phyloP scores from a whole-genome alignment of 2,888 invertebrate genomes.

The Hecatera dysodea region DNA sequence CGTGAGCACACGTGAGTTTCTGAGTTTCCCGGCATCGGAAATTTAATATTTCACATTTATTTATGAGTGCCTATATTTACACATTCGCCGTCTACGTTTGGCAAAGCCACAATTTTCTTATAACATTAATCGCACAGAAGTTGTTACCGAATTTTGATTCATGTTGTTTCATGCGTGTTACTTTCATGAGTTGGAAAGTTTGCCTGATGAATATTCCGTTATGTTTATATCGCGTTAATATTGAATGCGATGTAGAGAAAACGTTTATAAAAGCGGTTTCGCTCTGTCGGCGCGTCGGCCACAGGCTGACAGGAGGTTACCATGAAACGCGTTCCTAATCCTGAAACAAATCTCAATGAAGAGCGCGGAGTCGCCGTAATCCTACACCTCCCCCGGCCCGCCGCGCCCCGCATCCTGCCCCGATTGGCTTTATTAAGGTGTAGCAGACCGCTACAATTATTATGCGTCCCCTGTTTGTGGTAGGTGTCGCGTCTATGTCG shows the following conservation, averaged over 20 bases:
- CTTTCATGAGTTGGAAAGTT: slow-evolving; percentile 80
- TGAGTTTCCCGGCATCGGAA: slow-evolving; percentile 75
- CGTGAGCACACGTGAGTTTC: slow-evolving; percentile 75
- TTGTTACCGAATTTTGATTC: slow-evolving; percentile 77
- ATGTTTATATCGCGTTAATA: slow-evolving; percentile 81
- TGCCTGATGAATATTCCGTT: slow-evolving; percentile 82
- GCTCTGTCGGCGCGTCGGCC: slow-evolving; percentile 77
- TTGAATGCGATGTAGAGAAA: slow-evolving; percentile 74
- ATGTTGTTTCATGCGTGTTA: slow-evolving; percentile 77
- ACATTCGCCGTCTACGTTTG: slow-evolving; percentile 69
- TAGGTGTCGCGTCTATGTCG: slow-evolving; percentile 88
- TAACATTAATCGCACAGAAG: slow-evolving; percentile 80
- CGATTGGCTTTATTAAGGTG: slow-evolving; percentile 91
- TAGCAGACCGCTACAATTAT: slow-evolving; percentile 91
- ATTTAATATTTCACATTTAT: slow-evolving; percentile 80
- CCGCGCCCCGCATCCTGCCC: slow-evolving; percentile 76
- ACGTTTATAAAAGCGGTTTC: slow-evolving; percentile 76
- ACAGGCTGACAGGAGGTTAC: slow-evolving; percentile 81
- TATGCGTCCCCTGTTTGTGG: slow-evolving; percentile 91
- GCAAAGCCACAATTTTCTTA: slow-evolving; percentile 71
- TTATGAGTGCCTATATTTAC: slow-evolving; percentile 74
- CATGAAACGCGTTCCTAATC: slow-evolving; percentile 89
- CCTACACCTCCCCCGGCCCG: slow-evolving; percentile 76
- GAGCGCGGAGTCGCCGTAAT: slow-evolving; percentile 87
- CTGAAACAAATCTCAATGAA: slow-evolving; percentile 91